Percentiles rank a stretch among this genome's conserved stretches.
Conservation (phyloP, 1,140 invertebrate species). For the Tetramorium simillimum region DNA sequence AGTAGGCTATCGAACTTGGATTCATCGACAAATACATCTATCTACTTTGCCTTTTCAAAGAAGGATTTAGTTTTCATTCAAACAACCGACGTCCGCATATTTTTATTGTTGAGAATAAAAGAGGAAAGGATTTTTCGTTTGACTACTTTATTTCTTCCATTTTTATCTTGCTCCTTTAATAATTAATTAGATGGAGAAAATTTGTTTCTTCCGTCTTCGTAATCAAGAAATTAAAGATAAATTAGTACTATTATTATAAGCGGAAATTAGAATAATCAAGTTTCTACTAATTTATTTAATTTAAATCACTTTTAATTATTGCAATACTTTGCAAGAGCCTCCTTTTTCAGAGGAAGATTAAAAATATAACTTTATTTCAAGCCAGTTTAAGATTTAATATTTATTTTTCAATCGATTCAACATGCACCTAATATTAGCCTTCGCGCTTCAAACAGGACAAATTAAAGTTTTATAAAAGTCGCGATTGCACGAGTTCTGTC, state of each 20-base stretch:
- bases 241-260: background rate
- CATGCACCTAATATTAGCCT: background rate
- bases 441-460: background rate
- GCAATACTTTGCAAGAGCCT: background rate
- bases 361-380: background rate
- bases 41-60: conserved; percentile 38
- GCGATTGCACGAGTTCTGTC: conserved; percentile 1
- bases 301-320: background rate
- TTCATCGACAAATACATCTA: conserved; percentile 41
- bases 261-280: conserved; percentile 17
- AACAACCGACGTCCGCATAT: background rate
- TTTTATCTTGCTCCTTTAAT: background rate
- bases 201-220: background rate
- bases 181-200: conserved; percentile 3
- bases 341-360: background rate
- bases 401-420: background rate
- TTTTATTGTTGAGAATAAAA: conserved; percentile 8
- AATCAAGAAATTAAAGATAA: background rate
- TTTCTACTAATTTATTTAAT: background rate
- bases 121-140: background rate
- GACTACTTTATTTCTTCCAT: background rate
- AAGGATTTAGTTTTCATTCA: conserved; percentile 10
- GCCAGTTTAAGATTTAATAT: conserved; percentile 11
- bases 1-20: conserved; percentile 62
- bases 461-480: background rate